Percentiles rank a stretch among this genome's conserved stretches.
Conservation (phyloP, 2,797 vertebrate species). For the Arnoldichthys spilopterus region DNA sequence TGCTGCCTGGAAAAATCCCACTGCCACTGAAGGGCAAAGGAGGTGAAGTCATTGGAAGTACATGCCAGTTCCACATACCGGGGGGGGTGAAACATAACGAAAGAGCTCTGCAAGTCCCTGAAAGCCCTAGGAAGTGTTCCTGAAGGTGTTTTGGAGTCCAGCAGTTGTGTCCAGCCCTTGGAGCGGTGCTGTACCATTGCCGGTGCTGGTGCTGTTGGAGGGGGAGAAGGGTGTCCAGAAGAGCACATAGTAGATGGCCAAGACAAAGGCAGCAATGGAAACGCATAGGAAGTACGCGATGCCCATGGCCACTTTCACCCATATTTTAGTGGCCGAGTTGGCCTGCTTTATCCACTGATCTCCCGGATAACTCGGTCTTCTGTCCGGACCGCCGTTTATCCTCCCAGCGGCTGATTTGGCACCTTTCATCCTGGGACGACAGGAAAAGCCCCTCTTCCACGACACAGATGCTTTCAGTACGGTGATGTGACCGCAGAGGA, state of each 20-base stretch:
- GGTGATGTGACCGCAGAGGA: neutral
- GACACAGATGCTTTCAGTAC: neutral
- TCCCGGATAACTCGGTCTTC: conserved; percentile 80
- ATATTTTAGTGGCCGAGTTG: conserved; percentile 78
- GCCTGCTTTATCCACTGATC: conserved; percentile 81
- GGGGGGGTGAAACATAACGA: neutral
- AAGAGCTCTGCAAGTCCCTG: no score
- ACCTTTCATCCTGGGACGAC: conserved; percentile 67
- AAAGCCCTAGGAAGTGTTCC: neutral
- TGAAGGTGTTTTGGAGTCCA: neutral
- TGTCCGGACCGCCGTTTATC: conserved; percentile 72
- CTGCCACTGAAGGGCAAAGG: neutral
- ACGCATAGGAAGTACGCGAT: conserved; percentile 89
- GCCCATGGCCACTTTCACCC: conserved; percentile 89
- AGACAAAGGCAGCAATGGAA: conserved; percentile 84
- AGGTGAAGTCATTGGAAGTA: neutral
- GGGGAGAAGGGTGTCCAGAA: conserved; percentile 87
- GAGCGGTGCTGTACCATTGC: conserved; percentile 17
- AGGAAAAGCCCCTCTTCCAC: neutral
- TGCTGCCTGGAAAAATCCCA: neutral
- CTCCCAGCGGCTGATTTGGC: conserved; percentile 61
- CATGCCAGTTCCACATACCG: neutral
- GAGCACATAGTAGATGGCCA: conserved; percentile 87
- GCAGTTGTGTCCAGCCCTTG: neutral
- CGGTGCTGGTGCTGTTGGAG: conserved; percentile 53